These are phyloP conservation scores for Cladopsammia gracilis DNA, from an alignment of 64 coral and sea anemone species.

Conservation along the genomic window DNA sequence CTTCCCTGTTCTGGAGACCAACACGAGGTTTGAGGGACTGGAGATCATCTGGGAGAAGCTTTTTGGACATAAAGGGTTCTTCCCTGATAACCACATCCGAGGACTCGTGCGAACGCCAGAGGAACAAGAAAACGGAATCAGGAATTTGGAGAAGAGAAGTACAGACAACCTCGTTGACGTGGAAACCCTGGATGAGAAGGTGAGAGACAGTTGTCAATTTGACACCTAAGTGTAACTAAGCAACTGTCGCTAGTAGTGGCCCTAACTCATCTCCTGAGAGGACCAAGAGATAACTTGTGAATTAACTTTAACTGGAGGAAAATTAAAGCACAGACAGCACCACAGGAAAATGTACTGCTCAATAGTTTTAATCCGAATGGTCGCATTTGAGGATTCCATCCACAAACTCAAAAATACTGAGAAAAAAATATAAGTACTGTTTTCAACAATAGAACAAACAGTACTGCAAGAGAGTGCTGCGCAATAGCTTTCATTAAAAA, in stretches of 20 bases:
- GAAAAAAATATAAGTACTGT: too few species aligned
- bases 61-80: conserved; percentile 70
- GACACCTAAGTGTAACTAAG: too few species aligned
- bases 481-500: too few species aligned
- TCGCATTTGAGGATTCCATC: neutral
- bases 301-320: too few species aligned
- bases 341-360: neutral
- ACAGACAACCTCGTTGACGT: conserved; percentile 42
- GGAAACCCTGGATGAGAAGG: conserved; percentile 52
- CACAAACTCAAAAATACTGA: too few species aligned
- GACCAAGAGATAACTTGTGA: too few species aligned
- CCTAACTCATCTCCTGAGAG: too few species aligned
- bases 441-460: too few species aligned
- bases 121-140: neutral
- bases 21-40: conserved; percentile 61
- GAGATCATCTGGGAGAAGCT: conserved; percentile 77
- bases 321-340: too few species aligned
- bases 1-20: conserved; percentile 76
- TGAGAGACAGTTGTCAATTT: neutral
- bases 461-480: too few species aligned
- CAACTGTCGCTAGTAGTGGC: too few species aligned
- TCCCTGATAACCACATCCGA: conserved; percentile 57
- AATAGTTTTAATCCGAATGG: neutral
- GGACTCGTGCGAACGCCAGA: neutral
- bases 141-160: conserved; percentile 23